Base-by-base conservation (phyloP, 2,797 vertebrate species). In the Eulemur mongoz region DNA sequence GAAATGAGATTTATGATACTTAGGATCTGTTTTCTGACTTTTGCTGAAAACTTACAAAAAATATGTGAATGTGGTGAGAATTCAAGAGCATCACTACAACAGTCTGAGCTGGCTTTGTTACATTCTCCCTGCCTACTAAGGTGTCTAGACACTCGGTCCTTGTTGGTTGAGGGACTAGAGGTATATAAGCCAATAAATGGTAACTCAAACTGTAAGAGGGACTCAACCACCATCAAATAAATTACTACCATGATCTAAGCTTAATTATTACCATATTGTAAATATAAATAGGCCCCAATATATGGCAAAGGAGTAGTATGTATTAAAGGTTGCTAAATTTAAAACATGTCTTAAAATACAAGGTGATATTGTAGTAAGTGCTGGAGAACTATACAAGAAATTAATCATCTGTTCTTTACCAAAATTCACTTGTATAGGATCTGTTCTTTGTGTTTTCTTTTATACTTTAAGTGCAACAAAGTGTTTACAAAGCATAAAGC, bases 401-500 rank as follows among this genome's bases (percentile, higher is more conserved):
- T n/a, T 12, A 25, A 90, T 72, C 93, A 22, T 54, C 61, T 50
- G 38, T 27, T 70, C 70, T 73, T 76, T 35, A 50, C 57, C 23
- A 11, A 17, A 82, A 32, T 35, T 45, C 15, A 2, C 45, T 57
- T 5, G 10, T 40, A 15, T 12, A 32, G n/a, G 32, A 10, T 57
- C 83, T 69, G 14, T 38, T 76, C 82, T 80, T 67, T 23, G 22
- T 65, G 57, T 43, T 80, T 61, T 30, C 10, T 89, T 75, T 94
- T 40, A 61, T 67, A 40, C 57, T 84, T 95, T 79, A 67, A 94
- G 65, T 65, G 59, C 69, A 72, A 40, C 65, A 69, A 95, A 79
- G 48, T 95, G 72, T 96, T 97, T 94, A 65, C 61, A 54, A 70
- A 94, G 82, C 95, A 43, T 38, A 65, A 92, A 76, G 38, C 43